Percentiles rank a stretch among this genome's conserved stretches.
Evolutionary conservation across 2,797 vertebrate genomes (phyloP).

Genomic region (Lepilemur ruficaudatus): DNA sequence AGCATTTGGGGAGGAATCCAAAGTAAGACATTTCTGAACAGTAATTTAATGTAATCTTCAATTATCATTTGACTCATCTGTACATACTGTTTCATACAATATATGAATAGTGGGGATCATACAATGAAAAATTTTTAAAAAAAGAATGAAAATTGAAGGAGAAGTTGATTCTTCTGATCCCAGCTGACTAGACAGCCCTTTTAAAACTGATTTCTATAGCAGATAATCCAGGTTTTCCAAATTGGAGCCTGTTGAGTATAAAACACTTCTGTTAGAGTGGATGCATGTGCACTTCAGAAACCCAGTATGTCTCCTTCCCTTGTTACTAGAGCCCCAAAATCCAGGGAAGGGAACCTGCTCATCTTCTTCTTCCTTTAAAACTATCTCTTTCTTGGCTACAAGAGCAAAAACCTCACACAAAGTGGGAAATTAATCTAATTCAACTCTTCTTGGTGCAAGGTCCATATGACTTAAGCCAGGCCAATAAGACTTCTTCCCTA

Average conservation of each 20-base stretch:
- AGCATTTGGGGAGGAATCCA: background rate
- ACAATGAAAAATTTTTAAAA: background rate
- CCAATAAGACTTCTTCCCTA: background rate
- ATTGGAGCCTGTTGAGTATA: accelerated
- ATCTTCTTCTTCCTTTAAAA: background rate
- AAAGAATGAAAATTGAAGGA: background rate
- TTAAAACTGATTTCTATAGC: background rate
- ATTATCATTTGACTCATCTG: background rate
- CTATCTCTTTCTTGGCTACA: background rate
- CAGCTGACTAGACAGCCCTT: background rate
- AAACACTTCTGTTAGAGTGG: background rate
- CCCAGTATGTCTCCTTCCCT: too few relatives aligned
- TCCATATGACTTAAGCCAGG: background rate
- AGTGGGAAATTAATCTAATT: background rate
- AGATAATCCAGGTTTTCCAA: background rate
- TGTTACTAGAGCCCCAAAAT: accelerated
- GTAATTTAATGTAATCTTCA: background rate
- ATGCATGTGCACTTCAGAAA: background rate
- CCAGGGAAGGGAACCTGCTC: accelerated
- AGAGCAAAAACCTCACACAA: background rate
- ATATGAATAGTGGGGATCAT: background rate
- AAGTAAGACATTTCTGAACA: background rate
- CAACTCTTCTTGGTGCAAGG: background rate
- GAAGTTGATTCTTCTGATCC: background rate
- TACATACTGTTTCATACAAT: background rate